Conservation (phyloP, 2,113 vertebrate genomes). For the Pleuronectes platessa region DNA sequence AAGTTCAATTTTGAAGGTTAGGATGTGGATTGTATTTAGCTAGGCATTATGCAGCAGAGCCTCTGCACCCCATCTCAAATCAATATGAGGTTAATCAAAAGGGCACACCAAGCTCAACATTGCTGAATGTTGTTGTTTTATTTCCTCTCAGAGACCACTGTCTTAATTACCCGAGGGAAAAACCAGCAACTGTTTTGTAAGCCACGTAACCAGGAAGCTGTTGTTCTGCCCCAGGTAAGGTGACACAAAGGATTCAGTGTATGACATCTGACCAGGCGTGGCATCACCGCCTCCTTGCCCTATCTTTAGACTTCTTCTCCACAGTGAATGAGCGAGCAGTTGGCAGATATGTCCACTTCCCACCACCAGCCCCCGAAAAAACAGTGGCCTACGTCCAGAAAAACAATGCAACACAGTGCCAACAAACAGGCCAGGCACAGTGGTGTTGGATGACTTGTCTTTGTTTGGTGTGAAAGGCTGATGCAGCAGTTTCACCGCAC, state of each 20-base stretch:
- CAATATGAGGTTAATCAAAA: conserved; percentile 29
- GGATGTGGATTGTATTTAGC: conserved; percentile 3
- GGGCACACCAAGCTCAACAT: conserved; percentile 6
- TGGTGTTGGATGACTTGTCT: conserved; percentile 73
- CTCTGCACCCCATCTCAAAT: conserved; percentile 18
- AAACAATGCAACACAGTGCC: conserved; percentile 60
- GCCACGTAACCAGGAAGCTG: conserved; percentile 8
- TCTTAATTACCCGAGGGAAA: conserved; percentile 28
- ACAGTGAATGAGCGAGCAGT: conserved; percentile 46
- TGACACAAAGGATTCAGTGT: conserved; percentile 62
- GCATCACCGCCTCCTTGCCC: conserved; percentile 12
- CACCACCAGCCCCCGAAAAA: conserved; percentile 22
- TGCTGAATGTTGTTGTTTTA: conserved; percentile 16
- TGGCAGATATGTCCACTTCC: conserved; percentile 40
- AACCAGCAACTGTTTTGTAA: conserved; percentile 37
- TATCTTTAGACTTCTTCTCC: conserved; percentile 21
- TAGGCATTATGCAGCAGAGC: conserved; percentile 24
- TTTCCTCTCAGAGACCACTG: conserved; percentile 21
- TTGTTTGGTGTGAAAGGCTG: conserved; percentile 71
- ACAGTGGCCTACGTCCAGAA: conserved; percentile 40
- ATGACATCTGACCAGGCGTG: conserved; percentile 32
- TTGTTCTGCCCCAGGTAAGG: conserved; percentile 30
- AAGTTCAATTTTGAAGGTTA: conserved; percentile 9
- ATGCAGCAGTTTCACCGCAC: conserved; percentile 62
- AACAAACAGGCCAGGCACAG: conserved; percentile 53